These are phyloP conservation scores for Thermophis baileyi DNA, from an alignment of 2,113 vertebrate species.

Conservation along the genomic window DNA sequence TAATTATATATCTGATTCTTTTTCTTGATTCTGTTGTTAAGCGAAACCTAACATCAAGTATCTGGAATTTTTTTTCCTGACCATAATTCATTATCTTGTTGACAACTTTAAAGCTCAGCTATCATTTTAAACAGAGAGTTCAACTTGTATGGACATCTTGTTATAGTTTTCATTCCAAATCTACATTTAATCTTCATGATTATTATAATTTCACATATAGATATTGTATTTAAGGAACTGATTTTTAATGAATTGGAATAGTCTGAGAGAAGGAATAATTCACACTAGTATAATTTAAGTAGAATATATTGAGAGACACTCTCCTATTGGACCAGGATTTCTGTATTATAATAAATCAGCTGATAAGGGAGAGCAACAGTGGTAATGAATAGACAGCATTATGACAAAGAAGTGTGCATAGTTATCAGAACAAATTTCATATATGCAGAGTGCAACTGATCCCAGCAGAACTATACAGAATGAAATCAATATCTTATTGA, in stretches of 20 bases:
- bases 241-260: neutral
- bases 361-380: neutral
- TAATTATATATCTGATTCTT: neutral
- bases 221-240: neutral
- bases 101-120: neutral
- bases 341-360: neutral
- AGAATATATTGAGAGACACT: neutral
- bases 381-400: neutral
- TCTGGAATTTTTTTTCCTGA: neutral
- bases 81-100: neutral
- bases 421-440: neutral
- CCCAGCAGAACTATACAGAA: neutral
- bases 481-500: neutral
- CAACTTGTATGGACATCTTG: neutral
- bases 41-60: neutral
- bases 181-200: neutral
- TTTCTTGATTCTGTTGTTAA: neutral
- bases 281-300: neutral
- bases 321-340: neutral
- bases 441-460: neutral
- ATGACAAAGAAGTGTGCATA: neutral
- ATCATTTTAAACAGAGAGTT: neutral
- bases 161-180: neutral
- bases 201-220: neutral
- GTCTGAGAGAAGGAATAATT: neutral